Base-by-base conservation (phyloP, 1,140 invertebrate genomes). In the Elysia chlorotica region DNA sequence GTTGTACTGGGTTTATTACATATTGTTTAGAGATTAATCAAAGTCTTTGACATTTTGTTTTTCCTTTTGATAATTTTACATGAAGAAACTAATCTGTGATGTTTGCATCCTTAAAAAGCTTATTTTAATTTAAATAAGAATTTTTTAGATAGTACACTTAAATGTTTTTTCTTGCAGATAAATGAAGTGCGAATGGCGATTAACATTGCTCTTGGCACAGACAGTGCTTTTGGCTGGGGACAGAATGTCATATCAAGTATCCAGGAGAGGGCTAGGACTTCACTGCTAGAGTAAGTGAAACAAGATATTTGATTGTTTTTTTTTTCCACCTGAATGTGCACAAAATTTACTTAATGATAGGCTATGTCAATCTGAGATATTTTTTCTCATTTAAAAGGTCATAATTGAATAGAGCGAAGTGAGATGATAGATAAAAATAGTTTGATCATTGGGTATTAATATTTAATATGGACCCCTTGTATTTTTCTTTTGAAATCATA, bases 101-200 rank as follows among this genome's bases (percentile, higher is more conserved):
- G 10, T 63, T 35, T 31, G 10, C 6, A 35, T 63, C 6, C 61
- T 31, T 14, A 19, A 21, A 17, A 59, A 59, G 10, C 25, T 21
- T 19, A 59, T 6, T 59, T 23, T 63, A 35, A 31, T 31, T 63
- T 28, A 14, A 17, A 5, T 21, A 63, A 5, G 17, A 10, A 31
- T 17, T 10, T 31, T 4, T 14, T 10, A 10, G 33, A 23, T 14
- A 10, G 4, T 28, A 63, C 23, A 31, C 35, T 31, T 21, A 63
- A 31, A 54, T 33, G 3, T 28, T 25, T 38, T 14, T 61, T 53
- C 71, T 63, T 76, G 2, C 57, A 85, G 84, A 83, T 86, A 38
- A 86, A 86, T 76, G 76, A 78, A 19, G 79, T 86, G 25, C 76
- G 83, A 14, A 75, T 80, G 67, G 82, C 82, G 5, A 83, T 85